Conservation (phyloP, 2,113 vertebrate species). For the Cinclus cinclus region DNA sequence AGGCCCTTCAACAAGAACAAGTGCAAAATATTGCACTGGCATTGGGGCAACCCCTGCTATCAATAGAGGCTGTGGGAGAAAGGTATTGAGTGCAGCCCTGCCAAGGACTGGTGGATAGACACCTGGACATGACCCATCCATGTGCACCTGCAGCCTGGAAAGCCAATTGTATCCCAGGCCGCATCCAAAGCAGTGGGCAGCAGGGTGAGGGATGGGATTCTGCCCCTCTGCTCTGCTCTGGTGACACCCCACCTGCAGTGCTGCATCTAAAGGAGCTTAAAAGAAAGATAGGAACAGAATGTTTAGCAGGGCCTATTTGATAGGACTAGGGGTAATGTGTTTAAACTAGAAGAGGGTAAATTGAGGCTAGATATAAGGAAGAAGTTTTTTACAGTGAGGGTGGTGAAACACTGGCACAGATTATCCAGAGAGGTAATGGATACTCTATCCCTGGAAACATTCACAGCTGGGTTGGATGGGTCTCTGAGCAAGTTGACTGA, state of each 20-base stretch:
- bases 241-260: accelerated
- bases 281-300: background rate
- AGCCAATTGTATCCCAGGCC: accelerated
- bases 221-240: background rate
- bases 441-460: background rate
- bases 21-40: too few relatives aligned
- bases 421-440: background rate
- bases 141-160: background rate
- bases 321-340: background rate
- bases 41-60: too few relatives aligned
- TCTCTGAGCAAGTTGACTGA: background rate
- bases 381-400: background rate
- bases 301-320: background rate
- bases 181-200: background rate
- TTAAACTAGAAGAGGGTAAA: background rate
- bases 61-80: too few relatives aligned
- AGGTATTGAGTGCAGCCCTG: background rate
- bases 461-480: accelerated
- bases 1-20: too few relatives aligned
- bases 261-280: background rate
- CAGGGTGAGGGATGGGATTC: accelerated
- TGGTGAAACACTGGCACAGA: background rate
- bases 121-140: background rate
- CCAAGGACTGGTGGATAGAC: background rate
- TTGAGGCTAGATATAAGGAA: background rate